A percentile compares a stretch with the other conserved stretches of the same genome.
phyloP scores from a whole-genome alignment of 2,113 vertebrate genomes.

The Odocoileus virginianus region DNA sequence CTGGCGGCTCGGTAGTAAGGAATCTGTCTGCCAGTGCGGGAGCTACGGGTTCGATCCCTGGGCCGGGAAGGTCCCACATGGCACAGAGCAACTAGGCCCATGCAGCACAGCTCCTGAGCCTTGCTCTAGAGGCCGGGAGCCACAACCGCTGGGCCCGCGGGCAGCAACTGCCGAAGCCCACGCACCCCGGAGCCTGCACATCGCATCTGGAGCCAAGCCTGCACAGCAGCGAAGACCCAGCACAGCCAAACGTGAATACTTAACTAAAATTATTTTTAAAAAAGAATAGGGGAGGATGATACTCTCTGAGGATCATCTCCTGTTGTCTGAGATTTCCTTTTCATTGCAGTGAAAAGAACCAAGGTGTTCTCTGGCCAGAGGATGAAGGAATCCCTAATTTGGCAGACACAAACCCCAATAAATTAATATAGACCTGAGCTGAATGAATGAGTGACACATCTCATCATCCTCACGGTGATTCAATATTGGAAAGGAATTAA shows the following conservation, averaged over 20 bases:
- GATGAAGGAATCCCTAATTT: neutral
- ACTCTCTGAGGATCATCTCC: neutral
- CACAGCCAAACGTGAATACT: neutral
- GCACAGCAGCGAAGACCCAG: neutral
- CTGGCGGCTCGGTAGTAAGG: neutral
- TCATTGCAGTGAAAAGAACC: neutral
- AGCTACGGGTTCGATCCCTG: neutral
- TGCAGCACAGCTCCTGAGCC: neutral
- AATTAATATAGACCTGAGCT: neutral
- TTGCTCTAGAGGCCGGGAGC: neutral
- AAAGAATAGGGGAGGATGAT: neutral
- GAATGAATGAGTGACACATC: neutral
- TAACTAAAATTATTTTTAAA: neutral
- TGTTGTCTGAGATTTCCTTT: neutral
- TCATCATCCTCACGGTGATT: neutral
- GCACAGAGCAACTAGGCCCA: neutral
- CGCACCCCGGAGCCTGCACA: accelerated
- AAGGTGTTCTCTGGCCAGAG: neutral
- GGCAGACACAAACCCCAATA: neutral
- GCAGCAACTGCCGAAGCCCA: neutral
- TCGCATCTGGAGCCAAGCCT: neutral
- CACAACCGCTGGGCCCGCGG: neutral
- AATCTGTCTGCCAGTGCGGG: accelerated
- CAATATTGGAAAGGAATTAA: neutral
- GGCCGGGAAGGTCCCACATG: neutral